These are phyloP conservation scores for Pogona vitticeps DNA, from an alignment of 2,113 vertebrate species.

Conservation along the genomic window DNA sequence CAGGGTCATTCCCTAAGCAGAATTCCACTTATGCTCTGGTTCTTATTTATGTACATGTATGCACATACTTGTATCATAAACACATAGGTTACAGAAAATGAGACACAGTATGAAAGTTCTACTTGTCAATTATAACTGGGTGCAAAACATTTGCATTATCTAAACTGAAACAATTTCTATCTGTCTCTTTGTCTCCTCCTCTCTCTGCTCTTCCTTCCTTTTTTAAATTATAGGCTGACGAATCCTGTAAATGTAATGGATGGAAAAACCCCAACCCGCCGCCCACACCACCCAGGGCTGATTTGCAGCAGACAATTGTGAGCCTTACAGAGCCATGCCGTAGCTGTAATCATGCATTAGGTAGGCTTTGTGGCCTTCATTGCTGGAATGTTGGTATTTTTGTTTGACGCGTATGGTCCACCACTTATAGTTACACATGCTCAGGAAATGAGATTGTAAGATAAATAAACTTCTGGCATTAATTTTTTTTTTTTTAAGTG, in stretches of 20 bases:
- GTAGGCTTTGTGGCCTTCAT: slow-evolving; percentile 72
- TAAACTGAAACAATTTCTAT: neutral
- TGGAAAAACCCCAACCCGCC: slow-evolving; percentile 98
- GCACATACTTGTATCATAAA: neutral
- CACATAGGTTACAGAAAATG: neutral
- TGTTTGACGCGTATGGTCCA: neutral
- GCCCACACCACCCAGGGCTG: slow-evolving; percentile 90
- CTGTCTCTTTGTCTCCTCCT: neutral
- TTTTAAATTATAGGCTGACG: slow-evolving; percentile 85
- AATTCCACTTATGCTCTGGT: neutral
- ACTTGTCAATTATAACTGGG: neutral
- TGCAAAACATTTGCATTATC: neutral
- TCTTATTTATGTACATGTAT: neutral
- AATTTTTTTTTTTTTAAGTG: no score
- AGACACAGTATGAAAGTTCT: neutral
- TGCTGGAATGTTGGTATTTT: neutral
- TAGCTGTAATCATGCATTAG: slow-evolving; percentile 92
- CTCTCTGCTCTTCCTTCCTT: neutral
- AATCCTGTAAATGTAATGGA: slow-evolving; percentile 97
- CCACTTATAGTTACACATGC: neutral
- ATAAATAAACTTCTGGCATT: neutral
- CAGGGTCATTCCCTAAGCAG: neutral
- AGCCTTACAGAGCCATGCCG: slow-evolving; percentile 93
- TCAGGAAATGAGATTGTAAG: neutral
- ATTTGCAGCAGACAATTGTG: slow-evolving; percentile 84